A percentile compares a stretch with the other conserved stretches of the same genome.
Evolutionary conservation across 1,140 invertebrate species (phyloP).

Genomic region (Chrysomallon squamiferum): DNA sequence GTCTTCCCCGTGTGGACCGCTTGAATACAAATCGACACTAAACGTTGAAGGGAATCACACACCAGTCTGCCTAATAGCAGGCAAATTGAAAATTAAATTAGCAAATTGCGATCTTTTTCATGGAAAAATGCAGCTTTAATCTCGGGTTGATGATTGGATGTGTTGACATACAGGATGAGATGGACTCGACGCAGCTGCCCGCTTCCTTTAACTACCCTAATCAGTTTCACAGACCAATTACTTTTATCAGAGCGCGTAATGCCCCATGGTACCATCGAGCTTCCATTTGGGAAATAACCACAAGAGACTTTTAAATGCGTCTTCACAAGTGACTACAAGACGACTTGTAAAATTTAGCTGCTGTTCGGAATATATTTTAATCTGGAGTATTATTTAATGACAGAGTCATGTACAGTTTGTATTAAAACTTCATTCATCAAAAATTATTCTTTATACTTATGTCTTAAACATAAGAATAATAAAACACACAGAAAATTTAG

Average conservation of each 20-base stretch:
- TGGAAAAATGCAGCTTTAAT: conserved; percentile 45
- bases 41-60: conserved; percentile 25
- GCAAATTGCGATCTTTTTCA: conserved; percentile 47
- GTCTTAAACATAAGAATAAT: no score
- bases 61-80: conserved; percentile 35
- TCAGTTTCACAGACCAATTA: conserved; percentile 23
- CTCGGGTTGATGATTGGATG: conserved; percentile 33
- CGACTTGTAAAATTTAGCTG: no score
- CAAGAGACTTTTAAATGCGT: no score
- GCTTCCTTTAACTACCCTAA: conserved; percentile 10
- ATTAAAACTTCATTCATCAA: no score
- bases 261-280: no score
- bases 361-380: no score
- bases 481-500: no score
- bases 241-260: background rate
- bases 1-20: conserved; percentile 13
- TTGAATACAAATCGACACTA: conserved; percentile 39
- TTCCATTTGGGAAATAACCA: no score
- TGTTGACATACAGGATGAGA: conserved; percentile 38
- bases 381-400: no score
- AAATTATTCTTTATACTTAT: no score
- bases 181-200: conserved; percentile 12
- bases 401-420: no score
- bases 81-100: conserved; percentile 52
- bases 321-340: no score